Evolutionary conservation across 2,888 invertebrate species (phyloP).

Genomic region (Acleris cristana): DNA sequence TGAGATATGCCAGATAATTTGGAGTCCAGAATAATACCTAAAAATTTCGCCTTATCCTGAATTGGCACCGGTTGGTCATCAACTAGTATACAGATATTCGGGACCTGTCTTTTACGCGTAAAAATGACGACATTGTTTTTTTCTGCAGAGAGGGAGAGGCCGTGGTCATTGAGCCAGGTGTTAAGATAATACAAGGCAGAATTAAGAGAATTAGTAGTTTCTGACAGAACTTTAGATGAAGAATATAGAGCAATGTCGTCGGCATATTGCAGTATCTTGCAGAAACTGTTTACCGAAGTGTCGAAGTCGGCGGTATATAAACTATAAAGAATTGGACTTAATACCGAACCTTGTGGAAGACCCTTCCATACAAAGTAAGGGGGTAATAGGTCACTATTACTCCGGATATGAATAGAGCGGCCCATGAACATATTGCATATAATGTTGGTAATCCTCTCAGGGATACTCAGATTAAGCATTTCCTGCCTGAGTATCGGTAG

Average conservation of each 20-base stretch:
- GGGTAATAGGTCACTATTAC: neutral
- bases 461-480: slow-evolving; percentile 7
- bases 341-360: neutral
- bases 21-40: neutral
- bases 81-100: neutral
- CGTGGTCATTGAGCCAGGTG: neutral
- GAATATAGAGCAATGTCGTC: neutral
- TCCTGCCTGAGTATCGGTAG: slow-evolving; percentile 3
- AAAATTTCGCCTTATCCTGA: neutral
- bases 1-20: neutral
- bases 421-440: neutral
- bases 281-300: too few species aligned
- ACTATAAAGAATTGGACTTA: neutral
- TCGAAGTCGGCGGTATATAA: too few species aligned
- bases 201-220: neutral
- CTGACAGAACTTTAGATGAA: neutral
- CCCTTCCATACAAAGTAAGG: slow-evolving; percentile 3
- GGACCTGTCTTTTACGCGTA: neutral
- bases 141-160: neutral
- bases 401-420: neutral
- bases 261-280: neutral
- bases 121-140: neutral
- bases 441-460: neutral
- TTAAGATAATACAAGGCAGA: neutral
- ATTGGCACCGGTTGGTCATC: neutral